These are phyloP conservation scores for Aphidius colemani DNA, from an alignment of 2,888 invertebrate species.

Conservation along the genomic window DNA sequence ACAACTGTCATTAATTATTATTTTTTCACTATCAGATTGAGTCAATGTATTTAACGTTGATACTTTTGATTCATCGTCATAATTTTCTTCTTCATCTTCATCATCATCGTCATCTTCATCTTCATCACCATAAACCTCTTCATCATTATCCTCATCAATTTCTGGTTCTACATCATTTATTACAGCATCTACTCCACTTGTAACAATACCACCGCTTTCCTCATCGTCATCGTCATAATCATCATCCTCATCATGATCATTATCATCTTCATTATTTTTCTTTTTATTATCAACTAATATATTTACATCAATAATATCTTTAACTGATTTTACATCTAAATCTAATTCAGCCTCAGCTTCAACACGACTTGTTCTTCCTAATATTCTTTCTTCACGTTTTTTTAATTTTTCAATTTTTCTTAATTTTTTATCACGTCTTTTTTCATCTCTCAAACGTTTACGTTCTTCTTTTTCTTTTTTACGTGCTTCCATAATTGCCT, in stretches of 20 bases:
- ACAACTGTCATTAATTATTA: slow-evolving; percentile 31
- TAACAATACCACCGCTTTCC: slow-evolving; percentile 22
- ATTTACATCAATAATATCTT: slow-evolving; percentile 16
- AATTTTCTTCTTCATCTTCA: slow-evolving; percentile 41
- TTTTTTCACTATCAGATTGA: slow-evolving; percentile 33
- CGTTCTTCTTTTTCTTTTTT: slow-evolving; percentile 54
- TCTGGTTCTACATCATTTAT: slow-evolving; percentile 20
- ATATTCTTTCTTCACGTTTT: slow-evolving; percentile 43
- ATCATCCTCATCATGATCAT: slow-evolving; percentile 34
- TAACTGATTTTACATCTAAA: slow-evolving; percentile 29
- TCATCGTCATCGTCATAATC: slow-evolving; percentile 40
- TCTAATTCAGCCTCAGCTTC: slow-evolving; percentile 14
- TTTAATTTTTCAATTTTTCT: slow-evolving; percentile 50
- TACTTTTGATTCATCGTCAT: slow-evolving; percentile 34
- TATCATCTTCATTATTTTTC: slow-evolving; percentile 27
- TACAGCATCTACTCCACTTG: not conserved
- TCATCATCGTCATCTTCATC: slow-evolving; percentile 41
- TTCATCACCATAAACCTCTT: slow-evolving; percentile 33
- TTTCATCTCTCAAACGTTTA: slow-evolving; percentile 47
- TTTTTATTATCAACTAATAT: slow-evolving; percentile 37
- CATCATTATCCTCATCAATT: slow-evolving; percentile 35
- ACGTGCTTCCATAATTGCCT: slow-evolving; percentile 54
- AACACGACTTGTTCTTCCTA: slow-evolving; percentile 23
- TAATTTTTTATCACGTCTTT: slow-evolving; percentile 51
- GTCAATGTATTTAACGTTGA: slow-evolving; percentile 1